Percentiles rank a stretch among this genome's conserved stretches.
Evolutionary conservation across 2,797 vertebrate genomes (phyloP).

Genomic region (Odontamblyopus rebecca): DNA sequence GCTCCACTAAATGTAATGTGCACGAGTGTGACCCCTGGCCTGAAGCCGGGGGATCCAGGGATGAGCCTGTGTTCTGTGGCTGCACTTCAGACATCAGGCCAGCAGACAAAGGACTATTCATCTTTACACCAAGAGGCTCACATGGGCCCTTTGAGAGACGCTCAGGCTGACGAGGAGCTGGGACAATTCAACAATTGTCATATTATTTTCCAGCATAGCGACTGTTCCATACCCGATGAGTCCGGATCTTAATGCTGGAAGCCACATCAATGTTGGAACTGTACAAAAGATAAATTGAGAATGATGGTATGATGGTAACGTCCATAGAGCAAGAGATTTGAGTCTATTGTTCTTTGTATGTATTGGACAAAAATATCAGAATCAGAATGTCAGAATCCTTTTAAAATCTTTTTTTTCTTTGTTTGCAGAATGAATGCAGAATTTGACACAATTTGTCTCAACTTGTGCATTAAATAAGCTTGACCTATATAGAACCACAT

Average conservation of each 20-base stretch:
- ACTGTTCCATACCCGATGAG: conserved; percentile 26
- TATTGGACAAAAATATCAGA: no score
- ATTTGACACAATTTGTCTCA: no score
- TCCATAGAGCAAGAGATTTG: no score
- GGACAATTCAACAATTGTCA: conserved; percentile 57
- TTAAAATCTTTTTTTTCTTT: no score
- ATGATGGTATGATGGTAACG: no score
- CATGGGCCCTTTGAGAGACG: conserved; percentile 55
- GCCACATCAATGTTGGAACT: no score
- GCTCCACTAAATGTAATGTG: conserved; percentile 39
- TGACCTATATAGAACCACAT: no score
- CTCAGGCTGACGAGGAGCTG: conserved; percentile 55
- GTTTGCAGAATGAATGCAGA: no score
- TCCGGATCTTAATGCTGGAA: neutral
- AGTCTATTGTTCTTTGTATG: no score
- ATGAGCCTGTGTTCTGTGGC: conserved; percentile 39
- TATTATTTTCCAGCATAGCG: conserved; percentile 58
- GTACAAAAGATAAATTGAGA: no score
- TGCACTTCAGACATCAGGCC: conserved; percentile 63
- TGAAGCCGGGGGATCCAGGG: conserved; percentile 14
- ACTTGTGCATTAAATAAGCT: no score
- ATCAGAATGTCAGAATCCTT: no score
- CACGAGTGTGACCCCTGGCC: conserved; percentile 26
- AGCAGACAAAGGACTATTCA: conserved; percentile 66
- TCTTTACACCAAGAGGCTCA: conserved; percentile 38